A percentile compares a stretch with the other conserved stretches of the same genome.
Conservation (phyloP, 1,140 invertebrate genomes). For the Antheraea pernyi region DNA sequence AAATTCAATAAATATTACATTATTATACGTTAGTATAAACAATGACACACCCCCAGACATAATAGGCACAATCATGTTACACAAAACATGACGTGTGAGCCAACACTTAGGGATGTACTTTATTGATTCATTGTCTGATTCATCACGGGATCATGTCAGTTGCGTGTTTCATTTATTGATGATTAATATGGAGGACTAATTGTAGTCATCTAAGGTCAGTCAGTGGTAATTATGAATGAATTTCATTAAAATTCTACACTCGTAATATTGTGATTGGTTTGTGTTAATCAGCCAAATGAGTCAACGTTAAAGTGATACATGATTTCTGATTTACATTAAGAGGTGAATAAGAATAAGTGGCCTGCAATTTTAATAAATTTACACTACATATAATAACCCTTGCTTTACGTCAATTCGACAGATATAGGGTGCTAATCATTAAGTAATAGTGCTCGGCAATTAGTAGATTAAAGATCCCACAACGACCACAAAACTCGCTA, state of each 20-base stretch:
- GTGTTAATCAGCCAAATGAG: slow-evolving; percentile 10
- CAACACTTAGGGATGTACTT: slow-evolving; percentile 26
- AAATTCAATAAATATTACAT: slow-evolving; percentile 12
- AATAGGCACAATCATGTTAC: slow-evolving; percentile 15
- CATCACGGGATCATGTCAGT: slow-evolving; percentile 31
- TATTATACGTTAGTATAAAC: slow-evolving; percentile 30
- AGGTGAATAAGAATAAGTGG: neutral
- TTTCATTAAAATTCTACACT: slow-evolving; percentile 28
- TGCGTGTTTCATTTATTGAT: slow-evolving; percentile 42
- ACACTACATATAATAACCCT: too few species aligned
- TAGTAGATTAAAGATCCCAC: too few species aligned
- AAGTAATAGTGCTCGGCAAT: too few species aligned
- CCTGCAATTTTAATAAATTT: neutral
- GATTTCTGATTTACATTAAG: neutral
- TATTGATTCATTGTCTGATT: slow-evolving; percentile 50
- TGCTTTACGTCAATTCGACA: too few species aligned
- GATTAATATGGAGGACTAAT: slow-evolving; percentile 52
- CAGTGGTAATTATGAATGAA: slow-evolving; percentile 29
- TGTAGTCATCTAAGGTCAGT: slow-evolving; percentile 22
- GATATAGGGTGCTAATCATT: too few species aligned
- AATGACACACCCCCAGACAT: slow-evolving; percentile 51
- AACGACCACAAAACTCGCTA: too few species aligned
- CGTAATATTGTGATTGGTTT: slow-evolving; percentile 10
- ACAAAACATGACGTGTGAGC: slow-evolving; percentile 31
- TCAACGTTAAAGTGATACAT: slow-evolving; percentile 10